Evolutionary conservation across 2,113 vertebrate species (phyloP).

Genomic region (Circaetus cinerascens): DNA sequence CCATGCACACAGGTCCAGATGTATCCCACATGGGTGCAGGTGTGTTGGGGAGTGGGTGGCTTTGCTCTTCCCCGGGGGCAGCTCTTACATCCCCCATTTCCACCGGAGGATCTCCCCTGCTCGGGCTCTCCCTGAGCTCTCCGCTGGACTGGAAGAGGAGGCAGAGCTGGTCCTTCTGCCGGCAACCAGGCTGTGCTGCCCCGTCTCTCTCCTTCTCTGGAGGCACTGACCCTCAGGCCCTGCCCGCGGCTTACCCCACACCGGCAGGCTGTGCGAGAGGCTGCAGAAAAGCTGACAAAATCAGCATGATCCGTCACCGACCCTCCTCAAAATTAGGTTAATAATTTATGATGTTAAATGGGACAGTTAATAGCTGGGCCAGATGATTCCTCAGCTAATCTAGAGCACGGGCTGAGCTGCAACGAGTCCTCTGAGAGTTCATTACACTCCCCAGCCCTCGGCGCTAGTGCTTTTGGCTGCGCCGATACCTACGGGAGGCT

Average conservation of each 20-base stretch:
- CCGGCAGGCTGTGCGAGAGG: background rate
- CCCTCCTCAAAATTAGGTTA: constrained; percentile 87
- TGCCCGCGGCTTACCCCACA: background rate
- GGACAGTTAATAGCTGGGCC: constrained; percentile 83
- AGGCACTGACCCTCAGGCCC: background rate
- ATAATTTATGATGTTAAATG: constrained; percentile 90
- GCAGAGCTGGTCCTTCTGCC: background rate
- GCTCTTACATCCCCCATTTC: background rate
- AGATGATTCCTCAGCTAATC: constrained; percentile 67
- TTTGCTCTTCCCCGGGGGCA: rapidly evolving
- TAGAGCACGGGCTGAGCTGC: constrained; percentile 53
- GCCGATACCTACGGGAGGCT: constrained; percentile 17
- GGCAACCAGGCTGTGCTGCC: background rate
- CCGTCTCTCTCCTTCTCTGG: background rate
- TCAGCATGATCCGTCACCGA: constrained; percentile 74
- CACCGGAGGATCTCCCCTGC: background rate
- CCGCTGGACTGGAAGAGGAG: background rate
- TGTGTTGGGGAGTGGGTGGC: background rate
- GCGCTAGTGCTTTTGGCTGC: constrained; percentile 27
- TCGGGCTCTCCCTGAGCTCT: background rate
- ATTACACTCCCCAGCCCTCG: constrained; percentile 40
- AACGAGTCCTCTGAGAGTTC: constrained; percentile 69
- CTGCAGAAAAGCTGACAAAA: constrained; percentile 20
- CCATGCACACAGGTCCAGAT: background rate
- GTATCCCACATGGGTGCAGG: background rate